Conservation (phyloP, 2,797 vertebrate species). For the Tokudaia tokunoshimensis region DNA sequence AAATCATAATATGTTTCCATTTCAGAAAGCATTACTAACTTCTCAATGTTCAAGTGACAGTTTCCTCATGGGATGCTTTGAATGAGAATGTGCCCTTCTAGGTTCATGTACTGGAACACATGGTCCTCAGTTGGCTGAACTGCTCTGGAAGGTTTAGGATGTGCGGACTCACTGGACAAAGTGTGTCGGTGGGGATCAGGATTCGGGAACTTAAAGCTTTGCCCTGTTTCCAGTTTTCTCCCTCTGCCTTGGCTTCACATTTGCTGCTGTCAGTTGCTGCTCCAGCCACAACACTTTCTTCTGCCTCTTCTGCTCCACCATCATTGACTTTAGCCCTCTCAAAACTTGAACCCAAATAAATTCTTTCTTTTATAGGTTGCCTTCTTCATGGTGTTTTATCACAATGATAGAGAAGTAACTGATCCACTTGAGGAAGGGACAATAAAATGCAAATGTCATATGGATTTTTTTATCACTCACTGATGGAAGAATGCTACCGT, state of each 20-base stretch:
- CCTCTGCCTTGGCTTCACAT: neutral
- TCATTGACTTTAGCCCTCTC: neutral
- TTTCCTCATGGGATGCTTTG: neutral
- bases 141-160: neutral
- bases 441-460: neutral
- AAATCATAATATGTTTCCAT: neutral
- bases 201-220: neutral
- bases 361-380: neutral
- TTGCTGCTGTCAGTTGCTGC: neutral
- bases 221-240: no score
- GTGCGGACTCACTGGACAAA: neutral
- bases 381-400: neutral
- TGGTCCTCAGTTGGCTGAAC: neutral
- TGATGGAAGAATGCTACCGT: neutral
- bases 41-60: neutral
- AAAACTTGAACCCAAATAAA: no score
- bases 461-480: neutral
- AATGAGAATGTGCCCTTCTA: neutral
- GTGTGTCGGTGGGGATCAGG: rapidly evolving
- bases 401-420: neutral
- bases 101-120: neutral
- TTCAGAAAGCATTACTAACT: neutral
- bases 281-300: neutral
- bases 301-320: no score
- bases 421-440: neutral